Percentiles rank a stretch among this genome's conserved stretches.
Evolutionary conservation across 37 sponge, comb jelly and placozoan species (phyloP).

Genomic region (Hormiphora californensis): DNA sequence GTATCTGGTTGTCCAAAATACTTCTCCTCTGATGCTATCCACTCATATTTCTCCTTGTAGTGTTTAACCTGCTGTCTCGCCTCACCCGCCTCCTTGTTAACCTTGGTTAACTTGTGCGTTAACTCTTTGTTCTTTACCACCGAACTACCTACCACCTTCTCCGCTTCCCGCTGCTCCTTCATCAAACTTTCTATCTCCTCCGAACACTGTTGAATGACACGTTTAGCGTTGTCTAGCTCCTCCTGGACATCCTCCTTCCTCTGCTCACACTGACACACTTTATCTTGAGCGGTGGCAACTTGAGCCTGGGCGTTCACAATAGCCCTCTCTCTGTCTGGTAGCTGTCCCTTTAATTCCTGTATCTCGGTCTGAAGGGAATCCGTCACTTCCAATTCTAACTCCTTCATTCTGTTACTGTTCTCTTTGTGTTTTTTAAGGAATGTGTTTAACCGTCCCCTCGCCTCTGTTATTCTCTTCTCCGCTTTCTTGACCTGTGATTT

Average conservation of each 20-base stretch:
- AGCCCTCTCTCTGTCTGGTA: background rate
- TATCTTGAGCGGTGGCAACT: background rate
- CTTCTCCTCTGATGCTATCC: slow-evolving; percentile 85
- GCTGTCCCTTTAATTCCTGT: background rate
- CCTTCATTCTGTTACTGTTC: background rate
- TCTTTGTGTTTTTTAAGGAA: background rate
- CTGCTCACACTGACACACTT: background rate
- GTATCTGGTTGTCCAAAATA: slow-evolving; percentile 93
- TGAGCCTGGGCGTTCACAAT: background rate
- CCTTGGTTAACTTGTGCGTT: slow-evolving; percentile 76
- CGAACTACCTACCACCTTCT: slow-evolving; percentile 56
- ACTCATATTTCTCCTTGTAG: slow-evolving; percentile 75
- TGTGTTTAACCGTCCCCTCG: background rate
- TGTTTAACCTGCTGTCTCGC: slow-evolving; percentile 79
- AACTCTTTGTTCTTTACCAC: slow-evolving; percentile 67
- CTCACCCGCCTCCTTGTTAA: slow-evolving; percentile 76
- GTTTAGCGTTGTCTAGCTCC: background rate
- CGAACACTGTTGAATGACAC: slow-evolving; percentile 61
- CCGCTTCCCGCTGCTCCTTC: slow-evolving; percentile 55
- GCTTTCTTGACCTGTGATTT: slow-evolving; percentile 52
- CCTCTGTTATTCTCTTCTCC: background rate
- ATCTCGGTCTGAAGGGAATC: background rate
- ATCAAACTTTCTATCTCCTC: slow-evolving; percentile 56
- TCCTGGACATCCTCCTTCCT: background rate
- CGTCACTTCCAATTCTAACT: slow-evolving; percentile 21